These are phyloP conservation scores for Lithophane ornitopus DNA, from an alignment of 2,888 invertebrate genomes.

Conservation along the genomic window DNA sequence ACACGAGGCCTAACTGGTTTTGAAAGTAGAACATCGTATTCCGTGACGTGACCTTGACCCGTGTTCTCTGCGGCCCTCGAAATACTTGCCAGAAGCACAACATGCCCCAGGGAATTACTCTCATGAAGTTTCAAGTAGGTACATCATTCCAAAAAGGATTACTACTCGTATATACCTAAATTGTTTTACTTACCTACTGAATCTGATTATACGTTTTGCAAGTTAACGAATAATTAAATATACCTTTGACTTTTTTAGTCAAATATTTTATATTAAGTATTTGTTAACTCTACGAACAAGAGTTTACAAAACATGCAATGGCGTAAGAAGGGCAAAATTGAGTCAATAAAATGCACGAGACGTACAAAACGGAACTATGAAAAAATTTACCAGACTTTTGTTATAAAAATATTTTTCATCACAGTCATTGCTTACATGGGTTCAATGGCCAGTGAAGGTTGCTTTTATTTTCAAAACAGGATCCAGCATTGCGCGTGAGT, in stretches of 20 bases:
- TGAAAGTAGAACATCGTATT: slow-evolving; percentile 65
- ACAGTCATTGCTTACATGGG: slow-evolving; percentile 34
- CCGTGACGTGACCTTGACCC: slow-evolving; percentile 68
- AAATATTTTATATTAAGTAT: too few relatives aligned
- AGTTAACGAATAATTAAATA: too few relatives aligned
- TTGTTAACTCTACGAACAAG: not conserved
- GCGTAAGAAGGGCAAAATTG: not conserved
- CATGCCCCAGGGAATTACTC: slow-evolving; percentile 48
- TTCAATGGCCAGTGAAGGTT: slow-evolving; percentile 59
- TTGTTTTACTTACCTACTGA: slow-evolving; percentile 20
- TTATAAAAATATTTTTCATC: slow-evolving; percentile 17
- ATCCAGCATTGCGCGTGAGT: slow-evolving; percentile 52
- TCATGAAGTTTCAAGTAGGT: slow-evolving; percentile 45
- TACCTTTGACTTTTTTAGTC: not conserved
- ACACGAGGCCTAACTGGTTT: slow-evolving; percentile 58
- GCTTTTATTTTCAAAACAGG: slow-evolving; percentile 66
- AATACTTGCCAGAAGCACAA: slow-evolving; percentile 56
- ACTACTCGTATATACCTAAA: slow-evolving; percentile 6
- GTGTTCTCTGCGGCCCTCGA: slow-evolving; percentile 50
- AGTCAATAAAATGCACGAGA: not conserved
- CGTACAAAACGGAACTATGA: slow-evolving; percentile 9
- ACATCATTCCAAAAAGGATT: slow-evolving; percentile 38
- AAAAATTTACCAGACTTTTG: not conserved
- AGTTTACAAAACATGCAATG: not conserved
- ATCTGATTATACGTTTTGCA: slow-evolving; percentile 5